phyloP scores from a whole-genome alignment of 2,113 vertebrate species.

The Ptilorrhoa leucosticta region DNA sequence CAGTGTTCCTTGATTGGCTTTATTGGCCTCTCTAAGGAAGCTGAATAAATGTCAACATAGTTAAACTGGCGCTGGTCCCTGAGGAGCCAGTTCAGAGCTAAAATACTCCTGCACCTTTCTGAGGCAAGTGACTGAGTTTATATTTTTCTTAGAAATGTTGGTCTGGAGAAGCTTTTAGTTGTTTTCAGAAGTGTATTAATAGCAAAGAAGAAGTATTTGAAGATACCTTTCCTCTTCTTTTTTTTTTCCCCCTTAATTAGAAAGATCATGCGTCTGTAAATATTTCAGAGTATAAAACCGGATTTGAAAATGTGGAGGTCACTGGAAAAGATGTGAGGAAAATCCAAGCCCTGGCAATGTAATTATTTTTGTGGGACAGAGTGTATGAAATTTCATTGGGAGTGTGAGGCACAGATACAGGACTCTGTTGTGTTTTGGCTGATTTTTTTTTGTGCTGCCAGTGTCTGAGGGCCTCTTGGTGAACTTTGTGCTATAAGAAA shows the following conservation, averaged over 20 bases:
- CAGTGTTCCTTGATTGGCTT: neutral
- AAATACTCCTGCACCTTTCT: neutral
- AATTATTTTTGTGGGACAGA: neutral
- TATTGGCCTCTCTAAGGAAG: neutral
- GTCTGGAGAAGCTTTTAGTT: neutral
- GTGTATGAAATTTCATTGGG: neutral
- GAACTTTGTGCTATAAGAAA: neutral
- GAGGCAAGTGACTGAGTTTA: neutral
- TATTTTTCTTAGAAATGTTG: neutral
- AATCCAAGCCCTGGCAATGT: neutral
- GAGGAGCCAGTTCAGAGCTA: neutral
- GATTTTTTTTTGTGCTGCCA: neutral
- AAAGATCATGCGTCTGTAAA: neutral
- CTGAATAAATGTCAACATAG: neutral
- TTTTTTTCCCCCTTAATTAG: neutral
- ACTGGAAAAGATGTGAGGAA: neutral
- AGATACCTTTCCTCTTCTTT: neutral
- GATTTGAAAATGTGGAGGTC: neutral
- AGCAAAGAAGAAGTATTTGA: neutral
- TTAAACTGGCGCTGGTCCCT: neutral
- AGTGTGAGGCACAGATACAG: neutral
- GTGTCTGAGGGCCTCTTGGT: neutral
- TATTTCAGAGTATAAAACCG: neutral
- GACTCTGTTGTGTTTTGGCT: neutral
- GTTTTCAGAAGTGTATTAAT: neutral